Base-by-base conservation (phyloP, 2,888 invertebrate species). In the Drosophila nigricruria region DNA sequence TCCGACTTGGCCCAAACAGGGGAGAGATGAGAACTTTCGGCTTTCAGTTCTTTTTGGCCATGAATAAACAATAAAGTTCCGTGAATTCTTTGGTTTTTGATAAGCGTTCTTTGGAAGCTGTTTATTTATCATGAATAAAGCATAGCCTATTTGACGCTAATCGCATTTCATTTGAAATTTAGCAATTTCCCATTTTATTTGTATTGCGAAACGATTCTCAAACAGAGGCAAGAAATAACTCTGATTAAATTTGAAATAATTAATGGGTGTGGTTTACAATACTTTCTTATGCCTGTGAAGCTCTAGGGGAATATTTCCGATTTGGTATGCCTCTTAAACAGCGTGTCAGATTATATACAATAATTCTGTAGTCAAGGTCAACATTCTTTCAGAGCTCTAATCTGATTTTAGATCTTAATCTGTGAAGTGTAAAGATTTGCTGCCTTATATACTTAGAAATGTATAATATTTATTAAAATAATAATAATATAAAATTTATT, bases 111-210 rank as follows among this genome's bases (percentile, higher is more conserved):
- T 40, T 32, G 62, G 27, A 40, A 49, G 64, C 62, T 61, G 64
- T 68, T 64, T 73, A 70, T 67, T 70, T 56, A 70, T 60, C 62
- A 38, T 53, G n/a, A 53, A 53, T 36, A 34, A 49, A 32, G 12
- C 30, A 32, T 49, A 32, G 2, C 49, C 10, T 4, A 32, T 49
- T 32, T 30, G 49, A 18, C 18, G 47, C 27, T 30, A 49, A 30
- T 30, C 49, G 5, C 3, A 14, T 12, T 49, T 18, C 47, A 49
- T 49, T 27, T 10, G 27, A 25, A 27, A 27, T 47, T 27, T 10
- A 0, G 5, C 5, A 47, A 47, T 27, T 12, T 30, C 27, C 27
- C 1, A n/a, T 6, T 12, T 30, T 18, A 18, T 27, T 49, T 27
- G 6, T 12, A 12, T 49, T 49, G 1, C 1, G 6, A 30, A 49